These are phyloP conservation scores for Agonopterix subpropinquella DNA, from an alignment of 2,888 invertebrate genomes.

Conservation along the genomic window DNA sequence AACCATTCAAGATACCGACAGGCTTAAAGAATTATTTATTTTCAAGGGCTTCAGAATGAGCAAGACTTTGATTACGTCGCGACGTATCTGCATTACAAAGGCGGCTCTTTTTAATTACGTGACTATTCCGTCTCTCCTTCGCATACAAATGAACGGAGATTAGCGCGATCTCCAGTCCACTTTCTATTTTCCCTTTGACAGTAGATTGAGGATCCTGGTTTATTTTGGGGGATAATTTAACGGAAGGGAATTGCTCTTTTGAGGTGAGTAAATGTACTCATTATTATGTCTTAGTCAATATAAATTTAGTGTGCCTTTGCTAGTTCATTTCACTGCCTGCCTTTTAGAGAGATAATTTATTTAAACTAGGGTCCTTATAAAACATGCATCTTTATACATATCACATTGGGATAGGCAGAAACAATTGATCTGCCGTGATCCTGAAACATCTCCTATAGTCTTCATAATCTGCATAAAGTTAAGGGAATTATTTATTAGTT, in stretches of 20 bases:
- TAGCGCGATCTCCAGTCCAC: slow-evolving; percentile 35
- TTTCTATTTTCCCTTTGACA: slow-evolving; percentile 41
- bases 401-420: too few species aligned
- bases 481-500: too few species aligned
- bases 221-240: slow-evolving; percentile 34
- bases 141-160: slow-evolving; percentile 59
- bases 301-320: background rate
- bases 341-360: too few species aligned
- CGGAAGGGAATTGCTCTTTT: slow-evolving; percentile 12
- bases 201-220: slow-evolving; percentile 28
- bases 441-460: too few species aligned
- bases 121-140: slow-evolving; percentile 46
- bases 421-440: too few species aligned
- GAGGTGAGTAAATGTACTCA: slow-evolving; percentile 13
- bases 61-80: slow-evolving; percentile 41
- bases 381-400: too few species aligned
- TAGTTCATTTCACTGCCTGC: too few species aligned
- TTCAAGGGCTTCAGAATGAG: slow-evolving; percentile 37
- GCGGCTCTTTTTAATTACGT: slow-evolving; percentile 61
- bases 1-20: slow-evolving; percentile 1
- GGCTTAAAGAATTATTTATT: slow-evolving; percentile 37
- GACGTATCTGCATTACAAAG: slow-evolving; percentile 61
- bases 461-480: too few species aligned
- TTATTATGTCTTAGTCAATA: slow-evolving; percentile 12
- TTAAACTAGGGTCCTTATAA: too few species aligned